Base-by-base conservation (phyloP, 2,797 vertebrate genomes). In the Amniataba percoides region DNA sequence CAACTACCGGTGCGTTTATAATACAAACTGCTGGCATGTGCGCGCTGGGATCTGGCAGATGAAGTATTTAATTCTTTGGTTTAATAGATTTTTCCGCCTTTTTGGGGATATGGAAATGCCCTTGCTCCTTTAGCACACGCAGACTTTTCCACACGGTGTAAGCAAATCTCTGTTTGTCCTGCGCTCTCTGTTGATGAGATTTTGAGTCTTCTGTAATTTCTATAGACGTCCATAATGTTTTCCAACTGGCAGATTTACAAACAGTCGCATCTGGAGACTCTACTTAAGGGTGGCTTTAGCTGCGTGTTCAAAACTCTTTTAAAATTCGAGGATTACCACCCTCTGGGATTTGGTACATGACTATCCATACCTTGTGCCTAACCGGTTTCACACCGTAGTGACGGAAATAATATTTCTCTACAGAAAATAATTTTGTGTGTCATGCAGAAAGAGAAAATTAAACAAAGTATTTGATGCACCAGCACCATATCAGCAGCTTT, bases 1-100 rank as follows among this genome's bases (percentile, higher is more conserved):
- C 71, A 78, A 51, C 91, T 90, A 87, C 72, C 84, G 83, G 90
- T 87, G 88, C 90, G 66, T 92, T 92, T 86, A 91, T 91, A 92
- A 93, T 91, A 82, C 90, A 92, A 92, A 93, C 84, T 88, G 84
- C 81, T 82, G 90, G 83, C 85, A 71, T 71, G 81, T 88, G 81
- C 65, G 31, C 49, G 18, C 61, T 63, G 84, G 90, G 81, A 87
- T 85, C 87, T 75, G 80, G 61, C 88, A 89, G 79, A 88, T 81
- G 76, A 89, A 88, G 79, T 78, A 76, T 89, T 92, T 88, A 84
- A 89, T 89, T 89, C 79, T 87, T 81, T 45, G 68, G 56, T 88
- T 91, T 93, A 89, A 90, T 91, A 92, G 87, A 92, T 90, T 92
- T 88, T 88, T 84, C 60, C 5, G 15, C 67, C 55, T 77, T 90